These are phyloP conservation scores for Amphilophus citrinellus DNA, from an alignment of 2,113 vertebrate genomes.

Conservation along the genomic window DNA sequence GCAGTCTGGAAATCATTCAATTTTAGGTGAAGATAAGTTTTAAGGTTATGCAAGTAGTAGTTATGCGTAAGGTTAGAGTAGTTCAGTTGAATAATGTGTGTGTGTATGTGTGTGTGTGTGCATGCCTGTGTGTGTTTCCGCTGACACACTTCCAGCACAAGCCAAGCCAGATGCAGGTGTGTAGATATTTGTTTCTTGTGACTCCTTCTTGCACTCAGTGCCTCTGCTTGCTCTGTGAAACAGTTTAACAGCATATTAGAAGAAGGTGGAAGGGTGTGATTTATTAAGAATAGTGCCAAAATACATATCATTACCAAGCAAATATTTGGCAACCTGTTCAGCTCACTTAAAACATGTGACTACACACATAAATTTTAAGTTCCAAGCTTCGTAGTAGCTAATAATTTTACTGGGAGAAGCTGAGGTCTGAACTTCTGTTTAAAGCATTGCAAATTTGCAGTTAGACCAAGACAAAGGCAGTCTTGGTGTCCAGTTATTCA, in stretches of 20 bases:
- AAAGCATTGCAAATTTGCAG: conserved; percentile 37
- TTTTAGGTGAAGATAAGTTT: not conserved
- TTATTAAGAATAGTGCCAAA: conserved; percentile 34
- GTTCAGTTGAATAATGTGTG: not conserved
- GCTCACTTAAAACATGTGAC: conserved; percentile 15
- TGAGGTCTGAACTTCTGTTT: conserved; percentile 16
- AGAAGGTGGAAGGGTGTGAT: conserved; percentile 22
- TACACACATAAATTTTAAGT: conserved; percentile 24
- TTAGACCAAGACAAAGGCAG: not conserved
- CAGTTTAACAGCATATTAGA: conserved; percentile 19
- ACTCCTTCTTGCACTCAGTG: conserved; percentile 5
- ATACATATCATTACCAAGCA: conserved; percentile 35
- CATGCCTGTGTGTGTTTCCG: conserved; percentile 2
- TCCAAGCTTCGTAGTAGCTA: conserved; percentile 18
- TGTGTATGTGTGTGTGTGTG: not conserved
- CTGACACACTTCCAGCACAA: conserved; percentile 39
- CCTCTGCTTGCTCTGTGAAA: conserved; percentile 31
- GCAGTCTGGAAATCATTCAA: not conserved
- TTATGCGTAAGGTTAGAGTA: not conserved
- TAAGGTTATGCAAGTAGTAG: not conserved
- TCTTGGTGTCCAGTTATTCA: not conserved
- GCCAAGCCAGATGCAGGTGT: conserved; percentile 50
- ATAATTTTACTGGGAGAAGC: conserved; percentile 33
- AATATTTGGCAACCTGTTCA: conserved; percentile 37
- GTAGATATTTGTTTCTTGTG: conserved; percentile 21